Evolutionary conservation across 2,797 vertebrate genomes (phyloP).

Genomic region (Sphenodon punctatus): DNA sequence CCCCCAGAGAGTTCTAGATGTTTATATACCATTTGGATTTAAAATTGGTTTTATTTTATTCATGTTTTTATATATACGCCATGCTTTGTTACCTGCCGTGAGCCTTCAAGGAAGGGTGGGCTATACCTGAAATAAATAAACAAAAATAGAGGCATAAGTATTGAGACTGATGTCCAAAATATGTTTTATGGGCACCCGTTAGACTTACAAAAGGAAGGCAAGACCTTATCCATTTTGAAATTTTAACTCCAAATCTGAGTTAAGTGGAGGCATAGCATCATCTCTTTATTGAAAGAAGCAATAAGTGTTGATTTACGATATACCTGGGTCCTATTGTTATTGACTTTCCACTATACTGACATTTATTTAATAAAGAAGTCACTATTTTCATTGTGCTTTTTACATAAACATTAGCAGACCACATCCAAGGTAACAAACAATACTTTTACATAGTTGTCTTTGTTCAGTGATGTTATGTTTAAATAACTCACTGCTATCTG

Average conservation of each 20-base stretch:
- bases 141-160: accelerated
- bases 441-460: background rate
- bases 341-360: background rate
- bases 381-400: background rate
- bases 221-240: too few relatives aligned
- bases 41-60: too few relatives aligned
- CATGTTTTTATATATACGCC: too few relatives aligned
- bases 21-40: too few relatives aligned
- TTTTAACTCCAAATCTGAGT: background rate
- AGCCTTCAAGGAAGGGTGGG: too few relatives aligned
- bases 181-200: background rate
- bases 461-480: background rate
- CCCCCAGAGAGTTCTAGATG: too few relatives aligned
- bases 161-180: background rate
- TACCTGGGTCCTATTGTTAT: background rate
- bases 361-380: background rate
- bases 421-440: background rate
- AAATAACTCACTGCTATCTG: background rate
- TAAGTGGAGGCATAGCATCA: background rate
- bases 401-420: background rate
- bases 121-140: too few relatives aligned
- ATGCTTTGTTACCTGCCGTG: too few relatives aligned
- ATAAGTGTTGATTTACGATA: background rate
- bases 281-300: background rate
- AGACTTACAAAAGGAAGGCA: background rate